Evolutionary conservation across 2,113 vertebrate genomes (phyloP).

Genomic region (Gobio gobio): DNA sequence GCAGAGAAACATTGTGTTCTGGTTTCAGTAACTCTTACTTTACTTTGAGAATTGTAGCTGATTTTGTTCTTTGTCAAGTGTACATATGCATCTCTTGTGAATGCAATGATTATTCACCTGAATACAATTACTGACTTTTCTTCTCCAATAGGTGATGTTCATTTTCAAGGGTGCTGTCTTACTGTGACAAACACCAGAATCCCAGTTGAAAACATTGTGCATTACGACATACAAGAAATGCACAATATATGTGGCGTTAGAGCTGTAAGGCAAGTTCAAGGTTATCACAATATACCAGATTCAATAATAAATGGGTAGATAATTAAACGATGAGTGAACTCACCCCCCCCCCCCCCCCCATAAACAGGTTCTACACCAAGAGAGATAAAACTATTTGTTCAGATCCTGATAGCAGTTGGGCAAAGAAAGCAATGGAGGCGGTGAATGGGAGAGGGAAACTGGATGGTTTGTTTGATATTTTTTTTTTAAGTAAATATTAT

Average conservation of each 20-base stretch:
- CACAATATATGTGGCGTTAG: background rate
- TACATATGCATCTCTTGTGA: background rate
- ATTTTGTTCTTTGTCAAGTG: background rate
- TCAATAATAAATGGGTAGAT: background rate
- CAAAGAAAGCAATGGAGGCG: background rate
- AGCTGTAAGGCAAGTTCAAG: conserved; percentile 29
- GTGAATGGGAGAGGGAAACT: background rate
- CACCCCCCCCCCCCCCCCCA: too few relatives aligned
- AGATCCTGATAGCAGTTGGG: conserved; percentile 32
- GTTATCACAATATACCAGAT: background rate
- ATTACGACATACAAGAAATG: background rate
- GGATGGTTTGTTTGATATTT: too few relatives aligned
- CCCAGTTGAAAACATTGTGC: rapidly evolving
- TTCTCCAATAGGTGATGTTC: conserved; percentile 10
- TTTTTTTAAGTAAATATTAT: too few relatives aligned
- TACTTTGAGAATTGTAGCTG: background rate
- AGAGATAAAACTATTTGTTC: conserved; percentile 39
- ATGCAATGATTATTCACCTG: background rate
- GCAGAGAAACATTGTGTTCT: background rate
- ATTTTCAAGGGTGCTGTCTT: rapidly evolving
- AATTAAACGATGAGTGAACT: too few relatives aligned
- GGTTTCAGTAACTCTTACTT: background rate
- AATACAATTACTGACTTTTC: background rate
- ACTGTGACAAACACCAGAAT: rapidly evolving
- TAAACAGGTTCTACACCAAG: conserved; percentile 37